phyloP scores from a whole-genome alignment of 1,140 invertebrate genomes.

The Kradibia gibbosae region DNA sequence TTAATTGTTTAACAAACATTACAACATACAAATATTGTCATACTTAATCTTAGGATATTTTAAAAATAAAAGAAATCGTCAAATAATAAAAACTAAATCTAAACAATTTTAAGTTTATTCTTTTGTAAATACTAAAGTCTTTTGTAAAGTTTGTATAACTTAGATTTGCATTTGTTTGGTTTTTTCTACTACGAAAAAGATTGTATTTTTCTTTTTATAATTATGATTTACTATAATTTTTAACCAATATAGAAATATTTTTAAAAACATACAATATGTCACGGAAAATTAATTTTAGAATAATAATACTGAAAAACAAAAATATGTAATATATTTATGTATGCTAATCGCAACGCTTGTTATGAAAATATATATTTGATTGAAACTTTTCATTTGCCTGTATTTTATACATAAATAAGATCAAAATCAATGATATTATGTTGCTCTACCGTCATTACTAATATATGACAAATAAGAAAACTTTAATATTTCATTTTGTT shows the following conservation, averaged over 20 bases:
- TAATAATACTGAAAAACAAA: too few relatives aligned
- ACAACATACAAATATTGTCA: neutral
- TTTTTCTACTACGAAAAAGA: neutral
- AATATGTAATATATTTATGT: too few relatives aligned
- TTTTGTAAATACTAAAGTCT: neutral
- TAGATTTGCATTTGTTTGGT: neutral
- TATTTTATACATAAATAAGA: too few relatives aligned
- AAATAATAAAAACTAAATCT: neutral
- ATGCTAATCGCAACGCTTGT: too few relatives aligned
- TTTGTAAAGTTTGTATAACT: slow-evolving; percentile 1
- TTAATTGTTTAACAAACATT: neutral
- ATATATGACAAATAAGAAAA: too few relatives aligned
- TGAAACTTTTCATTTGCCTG: too few relatives aligned
- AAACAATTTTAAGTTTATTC: neutral
- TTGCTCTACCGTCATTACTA: too few relatives aligned
- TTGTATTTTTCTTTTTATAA: neutral
- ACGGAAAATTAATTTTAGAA: too few relatives aligned
- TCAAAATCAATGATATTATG: too few relatives aligned
- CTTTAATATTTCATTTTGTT: too few relatives aligned
- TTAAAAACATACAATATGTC: too few relatives aligned
- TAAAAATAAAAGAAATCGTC: neutral
- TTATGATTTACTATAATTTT: neutral
- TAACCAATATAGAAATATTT: neutral
- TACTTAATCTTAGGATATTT: neutral
- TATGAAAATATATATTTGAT: too few relatives aligned